A percentile compares a stretch with the other conserved stretches of the same genome.
phyloP scores from a whole-genome alignment of 1,140 invertebrate genomes.

The Harpegnathos saltator region DNA sequence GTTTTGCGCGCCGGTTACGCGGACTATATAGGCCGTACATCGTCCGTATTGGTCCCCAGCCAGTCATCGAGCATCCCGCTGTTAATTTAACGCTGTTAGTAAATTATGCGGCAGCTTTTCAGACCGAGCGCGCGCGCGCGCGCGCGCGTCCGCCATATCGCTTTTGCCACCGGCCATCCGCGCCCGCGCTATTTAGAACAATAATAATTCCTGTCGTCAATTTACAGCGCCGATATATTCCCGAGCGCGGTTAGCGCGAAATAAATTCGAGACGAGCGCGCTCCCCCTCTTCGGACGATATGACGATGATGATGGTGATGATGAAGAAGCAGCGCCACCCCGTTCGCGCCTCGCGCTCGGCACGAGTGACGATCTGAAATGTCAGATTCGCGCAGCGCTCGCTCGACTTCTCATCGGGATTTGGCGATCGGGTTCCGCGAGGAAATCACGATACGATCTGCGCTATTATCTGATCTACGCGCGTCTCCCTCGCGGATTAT shows the following conservation, averaged over 20 bases:
- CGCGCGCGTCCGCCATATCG: conserved; percentile 61
- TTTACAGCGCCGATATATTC: conserved; percentile 66
- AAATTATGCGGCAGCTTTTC: conserved; percentile 69
- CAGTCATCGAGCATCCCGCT: conserved; percentile 65
- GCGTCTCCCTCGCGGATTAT: too few relatives aligned
- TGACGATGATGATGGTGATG: too few relatives aligned
- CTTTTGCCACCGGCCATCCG: conserved; percentile 25
- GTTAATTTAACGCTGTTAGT: conserved; percentile 72
- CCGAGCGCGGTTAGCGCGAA: conserved; percentile 40
- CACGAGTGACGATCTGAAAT: too few relatives aligned
- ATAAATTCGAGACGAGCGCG: too few relatives aligned
- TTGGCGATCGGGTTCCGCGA: too few relatives aligned
- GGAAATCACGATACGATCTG: too few relatives aligned
- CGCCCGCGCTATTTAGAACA: conserved; percentile 55
- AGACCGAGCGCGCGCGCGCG: conserved; percentile 36
- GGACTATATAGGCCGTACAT: conserved; percentile 16
- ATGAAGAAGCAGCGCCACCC: neutral
- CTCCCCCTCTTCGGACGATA: too few relatives aligned
- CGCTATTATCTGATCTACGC: too few relatives aligned
- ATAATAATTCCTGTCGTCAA: conserved; percentile 73
- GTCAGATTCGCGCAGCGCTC: too few relatives aligned
- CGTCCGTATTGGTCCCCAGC: conserved; percentile 71
- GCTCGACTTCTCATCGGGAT: neutral
- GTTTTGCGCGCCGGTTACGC: conserved; percentile 35
- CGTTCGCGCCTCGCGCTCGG: conserved; percentile 3